Base-by-base conservation (phyloP, 2,888 invertebrate genomes). In the Drosophila demipolita region DNA sequence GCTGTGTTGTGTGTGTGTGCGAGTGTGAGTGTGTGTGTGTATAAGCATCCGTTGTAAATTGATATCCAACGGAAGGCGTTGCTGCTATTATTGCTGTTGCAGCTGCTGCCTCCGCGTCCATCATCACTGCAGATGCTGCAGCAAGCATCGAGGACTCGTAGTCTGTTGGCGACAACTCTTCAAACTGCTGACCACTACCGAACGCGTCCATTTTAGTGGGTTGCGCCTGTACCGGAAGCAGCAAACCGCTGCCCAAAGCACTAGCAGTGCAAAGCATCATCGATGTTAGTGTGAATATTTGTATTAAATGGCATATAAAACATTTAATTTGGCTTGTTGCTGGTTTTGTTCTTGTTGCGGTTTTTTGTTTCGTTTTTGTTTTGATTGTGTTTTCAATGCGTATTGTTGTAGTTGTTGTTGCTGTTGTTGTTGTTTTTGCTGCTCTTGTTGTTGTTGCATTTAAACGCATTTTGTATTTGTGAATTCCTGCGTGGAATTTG, bases 391-490 rank as follows among this genome's bases (percentile, higher is more conserved):
- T 48, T 71, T 61, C 57, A 23, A 55, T 64, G 64, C 61, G 65
- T 61, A 5, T 53, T 2, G 53, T 33, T 50, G 23, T 17, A 65
- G 78, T 36, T 73, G n/a, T 5, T 36, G 52, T 7, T 20, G 6
- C 11, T 32, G 32, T 8, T 52, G 33, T 52, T 54, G 54, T 38
- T 38, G 36, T 57, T 71, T 60, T 64, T 78, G 66, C 50, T 75
- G 79, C 58, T 75, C 57, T 66, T 79, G 80, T 48, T 61, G 86
- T 60, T 73, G 87, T 80, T 82, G 87, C 85, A 87, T 72, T 85
- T 87, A 89, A 87, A 89, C 87, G 82, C 85, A 85, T 85, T 89
- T 85, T 85, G 85, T 73, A 68, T 69, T 80, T 63, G 84, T 82
- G 68, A 69, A 80, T 84, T 83, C 84, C 84, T 69, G 75, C 65